phyloP scores from a whole-genome alignment of 2,797 vertebrate genomes.

The Rhinoraja longicauda region DNA sequence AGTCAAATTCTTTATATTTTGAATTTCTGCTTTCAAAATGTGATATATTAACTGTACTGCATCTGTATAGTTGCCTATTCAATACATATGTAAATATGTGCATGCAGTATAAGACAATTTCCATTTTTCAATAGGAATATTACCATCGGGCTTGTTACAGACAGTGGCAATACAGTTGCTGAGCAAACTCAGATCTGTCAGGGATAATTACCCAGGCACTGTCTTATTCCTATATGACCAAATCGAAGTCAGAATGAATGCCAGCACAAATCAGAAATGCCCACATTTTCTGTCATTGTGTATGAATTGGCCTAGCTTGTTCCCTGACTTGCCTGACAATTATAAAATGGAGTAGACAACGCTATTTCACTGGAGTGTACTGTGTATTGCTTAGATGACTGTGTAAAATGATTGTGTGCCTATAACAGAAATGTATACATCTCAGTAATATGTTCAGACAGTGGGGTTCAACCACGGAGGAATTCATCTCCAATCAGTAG shows the following conservation, averaged over 20 bases:
- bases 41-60: neutral
- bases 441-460: neutral
- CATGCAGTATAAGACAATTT: neutral
- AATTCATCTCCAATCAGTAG: neutral
- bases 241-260: neutral
- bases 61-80: no score
- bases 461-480: neutral
- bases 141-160: conserved; percentile 1
- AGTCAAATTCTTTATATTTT: neutral
- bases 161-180: neutral
- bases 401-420: neutral
- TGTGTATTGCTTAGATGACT: neutral
- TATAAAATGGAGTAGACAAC: neutral
- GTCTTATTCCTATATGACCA: neutral
- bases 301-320: neutral
- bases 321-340: neutral
- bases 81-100: neutral
- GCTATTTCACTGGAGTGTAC: neutral
- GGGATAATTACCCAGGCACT: neutral
- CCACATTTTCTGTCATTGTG: neutral
- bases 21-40: neutral
- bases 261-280: neutral
- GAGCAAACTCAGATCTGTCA: neutral
- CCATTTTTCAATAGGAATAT: neutral
- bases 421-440: neutral